These are phyloP conservation scores for Lathamus discolor DNA, from an alignment of 2,113 vertebrate genomes.

Conservation along the genomic window DNA sequence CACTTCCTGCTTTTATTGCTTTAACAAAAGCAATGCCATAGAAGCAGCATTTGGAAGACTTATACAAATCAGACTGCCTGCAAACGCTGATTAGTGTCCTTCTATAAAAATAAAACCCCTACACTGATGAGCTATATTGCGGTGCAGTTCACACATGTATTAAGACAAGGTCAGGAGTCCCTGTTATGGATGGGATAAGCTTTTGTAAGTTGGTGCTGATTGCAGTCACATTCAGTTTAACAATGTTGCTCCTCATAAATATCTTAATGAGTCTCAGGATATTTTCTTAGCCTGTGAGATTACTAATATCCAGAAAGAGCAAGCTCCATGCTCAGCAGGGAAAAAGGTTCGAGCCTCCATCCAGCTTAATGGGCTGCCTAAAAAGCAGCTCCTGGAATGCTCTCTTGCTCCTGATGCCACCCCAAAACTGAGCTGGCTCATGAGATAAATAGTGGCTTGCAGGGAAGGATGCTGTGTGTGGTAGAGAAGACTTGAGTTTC, in stretches of 20 bases:
- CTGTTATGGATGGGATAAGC: conserved; percentile 2
- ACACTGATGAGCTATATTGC: not conserved
- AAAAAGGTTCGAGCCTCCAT: not conserved
- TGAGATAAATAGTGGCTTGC: not conserved
- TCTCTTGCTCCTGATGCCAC: not conserved
- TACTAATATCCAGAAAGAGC: not conserved
- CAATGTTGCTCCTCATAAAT: conserved; percentile 28
- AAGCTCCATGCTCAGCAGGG: not conserved
- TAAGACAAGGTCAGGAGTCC: conserved; percentile 4
- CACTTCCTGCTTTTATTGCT: not conserved
- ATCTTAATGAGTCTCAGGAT: conserved; percentile 27
- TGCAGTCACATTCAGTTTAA: conserved; percentile 34
- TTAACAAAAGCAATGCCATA: not conserved
- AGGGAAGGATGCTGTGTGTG: not conserved
- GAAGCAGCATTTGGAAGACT: not conserved
- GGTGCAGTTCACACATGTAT: not conserved
- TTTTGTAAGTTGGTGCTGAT: conserved; percentile 8
- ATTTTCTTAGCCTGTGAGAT: conserved; percentile 25
- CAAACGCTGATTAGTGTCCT: not conserved
- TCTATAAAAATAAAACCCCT: not conserved
- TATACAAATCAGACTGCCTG: not conserved
- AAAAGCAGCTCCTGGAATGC: not conserved
- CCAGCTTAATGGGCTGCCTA: conserved; percentile 13
- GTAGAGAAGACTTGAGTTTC: not conserved
- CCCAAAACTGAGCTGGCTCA: not conserved